phyloP scores from a whole-genome alignment of 2,888 invertebrate species.

The Lamellibrachia satsuma region DNA sequence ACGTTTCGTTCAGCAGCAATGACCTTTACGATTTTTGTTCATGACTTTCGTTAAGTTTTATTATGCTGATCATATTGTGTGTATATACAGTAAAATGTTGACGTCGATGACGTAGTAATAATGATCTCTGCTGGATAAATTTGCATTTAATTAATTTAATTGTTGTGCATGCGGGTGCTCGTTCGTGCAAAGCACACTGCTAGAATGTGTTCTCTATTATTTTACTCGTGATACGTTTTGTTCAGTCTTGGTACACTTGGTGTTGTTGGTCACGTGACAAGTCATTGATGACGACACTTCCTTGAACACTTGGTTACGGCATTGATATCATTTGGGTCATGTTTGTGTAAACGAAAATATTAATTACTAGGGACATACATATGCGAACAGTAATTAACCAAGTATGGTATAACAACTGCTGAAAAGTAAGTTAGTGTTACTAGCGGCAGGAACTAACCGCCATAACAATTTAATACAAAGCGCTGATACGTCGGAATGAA shows the following conservation, averaged over 20 bases:
- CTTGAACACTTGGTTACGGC: neutral
- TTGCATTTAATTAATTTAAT: conserved; percentile 17
- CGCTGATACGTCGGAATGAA: neutral
- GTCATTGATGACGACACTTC: neutral
- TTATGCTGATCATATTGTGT: neutral
- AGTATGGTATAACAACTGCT: neutral
- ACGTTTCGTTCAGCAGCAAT: neutral
- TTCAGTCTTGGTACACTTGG: neutral
- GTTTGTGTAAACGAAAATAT: neutral
- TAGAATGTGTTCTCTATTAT: neutral
- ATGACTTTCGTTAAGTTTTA: conserved; percentile 3
- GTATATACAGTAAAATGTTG: neutral
- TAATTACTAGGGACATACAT: neutral
- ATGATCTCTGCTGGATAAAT: conserved; percentile 11
- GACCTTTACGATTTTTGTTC: neutral
- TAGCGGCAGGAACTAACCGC: neutral
- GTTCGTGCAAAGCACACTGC: neutral
- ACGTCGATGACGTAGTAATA: conserved; percentile 3
- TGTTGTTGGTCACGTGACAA: neutral
- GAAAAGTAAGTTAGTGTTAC: neutral
- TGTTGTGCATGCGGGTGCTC: neutral
- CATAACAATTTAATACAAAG: neutral
- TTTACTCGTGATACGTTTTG: conserved; percentile 11
- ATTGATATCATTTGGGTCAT: neutral
- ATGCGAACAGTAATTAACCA: neutral